These are phyloP conservation scores for Astropecten irregularis DNA, from an alignment of 53 echinoderm and acorn worm genomes.

Conservation along the genomic window DNA sequence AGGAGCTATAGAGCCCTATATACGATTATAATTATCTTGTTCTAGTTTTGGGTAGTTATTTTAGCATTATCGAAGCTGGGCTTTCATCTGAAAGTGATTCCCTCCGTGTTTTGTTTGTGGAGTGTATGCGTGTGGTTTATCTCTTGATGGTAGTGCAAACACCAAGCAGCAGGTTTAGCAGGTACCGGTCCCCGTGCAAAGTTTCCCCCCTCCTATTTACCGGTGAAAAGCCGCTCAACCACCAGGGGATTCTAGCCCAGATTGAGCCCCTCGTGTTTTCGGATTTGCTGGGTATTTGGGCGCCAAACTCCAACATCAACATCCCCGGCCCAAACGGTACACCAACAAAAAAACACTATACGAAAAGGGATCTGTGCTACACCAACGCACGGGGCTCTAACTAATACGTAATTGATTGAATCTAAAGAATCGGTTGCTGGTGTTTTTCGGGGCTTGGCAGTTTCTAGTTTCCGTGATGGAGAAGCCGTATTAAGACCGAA, in stretches of 20 bases:
- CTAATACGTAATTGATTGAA: constrained; percentile 59
- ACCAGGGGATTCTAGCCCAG: constrained; percentile 13
- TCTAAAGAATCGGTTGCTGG: constrained; percentile 36
- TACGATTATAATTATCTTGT: constrained; percentile 3
- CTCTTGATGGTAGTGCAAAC: too few species aligned
- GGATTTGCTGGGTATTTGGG: constrained; percentile 37
- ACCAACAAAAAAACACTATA: too few species aligned
- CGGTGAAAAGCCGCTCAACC: background rate
- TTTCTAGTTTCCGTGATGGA: constrained; percentile 44
- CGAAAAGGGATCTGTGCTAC: background rate
- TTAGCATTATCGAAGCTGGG: constrained; percentile 34
- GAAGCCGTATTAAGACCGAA: background rate
- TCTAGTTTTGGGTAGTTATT: constrained; percentile 17
- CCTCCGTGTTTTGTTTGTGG: constrained; percentile 6
- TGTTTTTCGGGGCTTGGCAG: constrained; percentile 8
- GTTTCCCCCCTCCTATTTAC: too few species aligned
- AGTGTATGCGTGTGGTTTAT: too few species aligned
- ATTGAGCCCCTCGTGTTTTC: constrained; percentile 7
- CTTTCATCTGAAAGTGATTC: constrained; percentile 26
- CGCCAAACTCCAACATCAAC: constrained; percentile 33
- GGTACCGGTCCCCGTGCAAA: too few species aligned
- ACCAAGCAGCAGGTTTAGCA: too few species aligned
- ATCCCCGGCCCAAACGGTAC: background rate
- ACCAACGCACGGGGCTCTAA: constrained; percentile 41
- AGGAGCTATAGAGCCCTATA: constrained; percentile 16